A percentile compares a stretch with the other conserved stretches of the same genome.
These are phyloP conservation scores for Druon quercuslanigerum DNA, from an alignment of 1,140 invertebrate genomes.

Conservation along the genomic window DNA sequence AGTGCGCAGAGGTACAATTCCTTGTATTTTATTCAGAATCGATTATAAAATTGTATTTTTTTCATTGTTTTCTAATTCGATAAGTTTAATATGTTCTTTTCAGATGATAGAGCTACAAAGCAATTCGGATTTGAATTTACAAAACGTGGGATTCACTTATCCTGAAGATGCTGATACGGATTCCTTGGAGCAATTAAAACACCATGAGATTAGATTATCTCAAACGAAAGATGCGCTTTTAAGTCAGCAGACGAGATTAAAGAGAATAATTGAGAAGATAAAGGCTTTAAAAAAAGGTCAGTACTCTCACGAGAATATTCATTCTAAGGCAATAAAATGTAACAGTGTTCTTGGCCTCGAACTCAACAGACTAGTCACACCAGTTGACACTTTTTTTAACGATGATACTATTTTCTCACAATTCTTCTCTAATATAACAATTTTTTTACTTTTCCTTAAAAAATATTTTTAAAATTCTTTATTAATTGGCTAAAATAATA, in stretches of 20 bases:
- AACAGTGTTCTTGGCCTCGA: no score
- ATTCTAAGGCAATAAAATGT: no score
- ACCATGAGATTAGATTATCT: slow-evolving; percentile 80
- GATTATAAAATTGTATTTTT: slow-evolving; percentile 9
- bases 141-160: slow-evolving; percentile 82
- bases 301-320: not conserved
- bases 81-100: slow-evolving; percentile 41
- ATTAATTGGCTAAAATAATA: no score
- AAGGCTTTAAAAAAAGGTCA: slow-evolving; percentile 66
- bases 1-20: slow-evolving; percentile 76
- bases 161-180: slow-evolving; percentile 79
- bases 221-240: slow-evolving; percentile 79
- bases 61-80: slow-evolving; percentile 29
- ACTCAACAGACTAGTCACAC: no score
- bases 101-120: slow-evolving; percentile 80
- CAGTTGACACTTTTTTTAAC: no score
- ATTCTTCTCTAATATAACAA: no score
- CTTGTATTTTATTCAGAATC: slow-evolving; percentile 34
- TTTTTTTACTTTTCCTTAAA: no score
- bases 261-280: slow-evolving; percentile 71
- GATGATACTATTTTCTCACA: no score
- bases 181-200: slow-evolving; percentile 80
- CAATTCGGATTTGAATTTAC: slow-evolving; percentile 75
- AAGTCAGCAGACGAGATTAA: slow-evolving; percentile 81
- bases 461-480: no score